Conservation (phyloP, 53 echinoderm and acorn worm genomes). For the Antedon mediterranea region DNA sequence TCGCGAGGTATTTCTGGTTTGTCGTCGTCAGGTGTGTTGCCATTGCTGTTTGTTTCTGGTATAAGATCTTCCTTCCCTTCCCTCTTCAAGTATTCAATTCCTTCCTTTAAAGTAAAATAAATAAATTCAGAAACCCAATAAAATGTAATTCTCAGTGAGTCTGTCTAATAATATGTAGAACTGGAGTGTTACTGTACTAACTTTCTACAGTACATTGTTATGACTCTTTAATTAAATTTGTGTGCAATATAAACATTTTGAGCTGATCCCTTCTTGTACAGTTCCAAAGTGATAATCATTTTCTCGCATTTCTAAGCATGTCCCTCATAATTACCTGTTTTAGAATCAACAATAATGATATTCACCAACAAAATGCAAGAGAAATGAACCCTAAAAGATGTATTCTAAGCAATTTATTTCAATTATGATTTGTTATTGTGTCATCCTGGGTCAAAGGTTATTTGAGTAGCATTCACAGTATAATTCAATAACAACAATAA, state of each 20-base stretch:
- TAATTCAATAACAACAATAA: not conserved
- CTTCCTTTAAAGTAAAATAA: constrained; percentile 52
- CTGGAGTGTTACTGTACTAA: too few species aligned
- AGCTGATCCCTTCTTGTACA: not conserved
- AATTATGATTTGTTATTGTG: too few species aligned
- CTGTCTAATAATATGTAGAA: too few species aligned
- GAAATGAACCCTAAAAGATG: not conserved
- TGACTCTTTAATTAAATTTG: too few species aligned
- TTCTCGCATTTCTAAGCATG: not conserved
- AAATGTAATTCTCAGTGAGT: too few species aligned
- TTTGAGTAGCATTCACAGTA: not conserved
- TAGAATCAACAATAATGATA: not conserved
- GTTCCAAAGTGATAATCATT: not conserved
- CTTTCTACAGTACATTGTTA: too few species aligned
- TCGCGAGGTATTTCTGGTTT: constrained; percentile 54
- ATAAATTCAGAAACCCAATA: not conserved
- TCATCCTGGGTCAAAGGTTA: too few species aligned
- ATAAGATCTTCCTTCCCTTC: constrained; percentile 58
- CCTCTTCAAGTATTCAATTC: constrained; percentile 69
- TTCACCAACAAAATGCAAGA: not conserved
- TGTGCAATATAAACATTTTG: not conserved
- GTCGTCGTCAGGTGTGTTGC: constrained; percentile 14
- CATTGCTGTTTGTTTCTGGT: constrained; percentile 34
- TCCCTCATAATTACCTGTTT: not conserved
- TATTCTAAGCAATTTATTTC: not conserved